A percentile compares a stretch with the other conserved stretches of the same genome.
phyloP scores from a whole-genome alignment of 2,888 invertebrate species.

The Lasioglossum villosulum region DNA sequence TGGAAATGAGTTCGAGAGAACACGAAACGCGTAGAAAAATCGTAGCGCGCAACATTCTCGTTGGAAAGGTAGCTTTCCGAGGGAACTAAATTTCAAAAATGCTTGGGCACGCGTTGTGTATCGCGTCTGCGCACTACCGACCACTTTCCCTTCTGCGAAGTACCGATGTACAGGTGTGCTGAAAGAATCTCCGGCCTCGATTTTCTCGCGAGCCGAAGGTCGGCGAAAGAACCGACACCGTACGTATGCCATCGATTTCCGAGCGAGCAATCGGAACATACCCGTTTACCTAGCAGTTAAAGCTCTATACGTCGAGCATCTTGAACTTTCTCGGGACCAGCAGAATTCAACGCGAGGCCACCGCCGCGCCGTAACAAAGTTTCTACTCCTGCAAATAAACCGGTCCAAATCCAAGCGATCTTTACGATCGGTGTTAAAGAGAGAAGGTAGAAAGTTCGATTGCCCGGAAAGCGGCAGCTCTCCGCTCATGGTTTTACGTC shows the following conservation, averaged over 20 bases:
- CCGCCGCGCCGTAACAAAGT: not conserved
- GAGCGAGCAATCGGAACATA: not conserved
- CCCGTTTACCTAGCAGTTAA: not conserved
- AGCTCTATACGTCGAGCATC: not conserved
- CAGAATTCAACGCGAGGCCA: not conserved
- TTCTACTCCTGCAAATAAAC: not conserved
- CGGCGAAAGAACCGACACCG: not conserved
- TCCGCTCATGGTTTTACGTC: not conserved
- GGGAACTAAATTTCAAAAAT: not conserved
- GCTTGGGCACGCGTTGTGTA: not conserved
- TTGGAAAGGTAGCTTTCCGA: not conserved
- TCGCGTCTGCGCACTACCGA: not conserved
- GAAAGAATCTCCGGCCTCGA: not conserved
- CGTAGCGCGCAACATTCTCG: no score
- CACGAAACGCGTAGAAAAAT: no score
- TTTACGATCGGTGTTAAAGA: not conserved
- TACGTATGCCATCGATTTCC: not conserved
- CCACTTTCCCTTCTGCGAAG: not conserved
- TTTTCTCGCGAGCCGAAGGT: not conserved
- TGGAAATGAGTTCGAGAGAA: no score
- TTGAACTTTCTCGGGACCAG: not conserved
- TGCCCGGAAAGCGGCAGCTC: not conserved
- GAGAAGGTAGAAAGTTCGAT: constrained; percentile 5
- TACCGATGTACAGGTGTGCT: not conserved
- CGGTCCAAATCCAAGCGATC: not conserved